Percentiles rank a stretch among this genome's conserved stretches.
phyloP scores from a whole-genome alignment of 2,888 invertebrate genomes.

The Apodemia zela region DNA sequence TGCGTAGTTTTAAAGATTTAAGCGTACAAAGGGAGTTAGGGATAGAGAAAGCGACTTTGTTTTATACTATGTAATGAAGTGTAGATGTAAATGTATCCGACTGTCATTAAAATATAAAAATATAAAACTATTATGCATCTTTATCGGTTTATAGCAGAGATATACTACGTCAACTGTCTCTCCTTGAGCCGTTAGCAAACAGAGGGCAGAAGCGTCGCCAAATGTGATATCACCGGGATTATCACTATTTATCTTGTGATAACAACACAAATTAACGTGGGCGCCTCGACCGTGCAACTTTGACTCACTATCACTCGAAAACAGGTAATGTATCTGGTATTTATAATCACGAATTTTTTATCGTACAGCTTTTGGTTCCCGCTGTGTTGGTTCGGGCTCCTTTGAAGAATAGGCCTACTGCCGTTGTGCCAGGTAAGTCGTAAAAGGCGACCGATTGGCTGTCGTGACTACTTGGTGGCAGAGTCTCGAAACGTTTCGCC shows the following conservation, averaged over 20 bases:
- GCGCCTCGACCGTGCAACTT: conserved; percentile 36
- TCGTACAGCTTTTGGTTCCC: too few species aligned
- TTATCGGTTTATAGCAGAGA: conserved; percentile 8
- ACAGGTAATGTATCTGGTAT: neutral
- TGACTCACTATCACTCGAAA: neutral
- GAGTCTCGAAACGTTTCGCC: too few species aligned
- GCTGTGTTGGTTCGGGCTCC: too few species aligned
- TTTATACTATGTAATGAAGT: too few species aligned
- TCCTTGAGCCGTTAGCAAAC: conserved; percentile 39
- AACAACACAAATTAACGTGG: conserved; percentile 50
- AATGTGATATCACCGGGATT: conserved; percentile 57
- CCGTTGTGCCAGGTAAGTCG: too few species aligned
- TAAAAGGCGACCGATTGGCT: too few species aligned
- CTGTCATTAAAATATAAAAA: neutral
- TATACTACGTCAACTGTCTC: conserved; percentile 22
- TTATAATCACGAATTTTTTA: conserved; percentile 12
- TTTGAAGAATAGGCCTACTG: too few species aligned
- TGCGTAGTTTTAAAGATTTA: too few species aligned
- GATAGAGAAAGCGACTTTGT: too few species aligned
- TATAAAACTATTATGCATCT: neutral
- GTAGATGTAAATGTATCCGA: too few species aligned
- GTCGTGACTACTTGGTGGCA: too few species aligned
- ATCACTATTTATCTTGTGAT: conserved; percentile 62
- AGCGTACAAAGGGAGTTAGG: too few species aligned
- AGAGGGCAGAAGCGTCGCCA: conserved; percentile 41